Evolutionary conservation across 2,113 vertebrate species (phyloP).

Genomic region (Prinia subflava): DNA sequence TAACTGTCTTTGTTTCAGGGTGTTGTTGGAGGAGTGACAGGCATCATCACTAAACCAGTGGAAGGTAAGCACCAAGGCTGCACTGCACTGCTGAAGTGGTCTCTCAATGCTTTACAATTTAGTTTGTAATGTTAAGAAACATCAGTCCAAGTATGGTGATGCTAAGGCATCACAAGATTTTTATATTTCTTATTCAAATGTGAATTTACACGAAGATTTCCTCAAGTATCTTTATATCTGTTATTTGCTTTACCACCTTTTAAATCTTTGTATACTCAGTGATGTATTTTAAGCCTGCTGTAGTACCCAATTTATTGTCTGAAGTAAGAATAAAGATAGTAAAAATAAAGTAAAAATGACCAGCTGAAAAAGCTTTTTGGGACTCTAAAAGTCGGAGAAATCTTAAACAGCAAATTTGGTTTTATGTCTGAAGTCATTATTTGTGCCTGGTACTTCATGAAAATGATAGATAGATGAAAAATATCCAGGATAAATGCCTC

Average conservation of each 20-base stretch:
- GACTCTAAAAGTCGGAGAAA: neutral
- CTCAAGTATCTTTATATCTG: neutral
- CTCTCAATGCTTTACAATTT: neutral
- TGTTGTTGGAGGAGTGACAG: constrained; percentile 91
- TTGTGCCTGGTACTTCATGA: neutral
- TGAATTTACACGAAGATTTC: neutral
- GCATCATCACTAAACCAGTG: constrained; percentile 94
- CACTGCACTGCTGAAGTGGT: neutral
- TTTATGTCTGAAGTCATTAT: neutral
- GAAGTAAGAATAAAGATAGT: neutral
- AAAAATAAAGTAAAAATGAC: neutral
- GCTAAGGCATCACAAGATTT: neutral
- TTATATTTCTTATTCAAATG: neutral
- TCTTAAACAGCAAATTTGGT: neutral
- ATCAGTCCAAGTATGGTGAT: neutral
- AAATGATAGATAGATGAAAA: neutral
- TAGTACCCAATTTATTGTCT: neutral
- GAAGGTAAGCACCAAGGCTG: constrained; percentile 80
- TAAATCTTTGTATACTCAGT: neutral
- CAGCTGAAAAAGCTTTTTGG: neutral
- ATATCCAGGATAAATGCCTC: neutral
- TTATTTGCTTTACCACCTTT: neutral
- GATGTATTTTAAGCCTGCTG: neutral
- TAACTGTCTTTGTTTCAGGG: constrained; percentile 75
- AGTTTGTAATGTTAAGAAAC: neutral